Evolutionary conservation across 2,113 vertebrate genomes (phyloP).

Genomic region (Psittacula cyanocephala): DNA sequence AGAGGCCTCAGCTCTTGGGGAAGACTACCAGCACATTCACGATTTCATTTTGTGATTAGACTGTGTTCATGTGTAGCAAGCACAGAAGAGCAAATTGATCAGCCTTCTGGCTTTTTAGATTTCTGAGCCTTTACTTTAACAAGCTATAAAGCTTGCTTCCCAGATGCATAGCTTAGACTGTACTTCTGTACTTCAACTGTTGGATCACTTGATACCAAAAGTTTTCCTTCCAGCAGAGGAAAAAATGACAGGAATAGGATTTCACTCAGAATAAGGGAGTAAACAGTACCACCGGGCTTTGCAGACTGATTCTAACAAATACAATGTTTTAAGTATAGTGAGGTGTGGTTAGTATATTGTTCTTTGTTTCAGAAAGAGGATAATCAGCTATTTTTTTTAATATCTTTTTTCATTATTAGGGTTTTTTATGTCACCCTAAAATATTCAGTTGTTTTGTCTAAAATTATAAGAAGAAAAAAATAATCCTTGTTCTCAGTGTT

Average conservation of each 20-base stretch:
- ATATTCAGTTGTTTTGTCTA: not conserved
- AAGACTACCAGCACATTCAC: not conserved
- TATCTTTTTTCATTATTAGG: not conserved
- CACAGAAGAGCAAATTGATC: not conserved
- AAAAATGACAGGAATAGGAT: not conserved
- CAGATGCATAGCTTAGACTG: not conserved
- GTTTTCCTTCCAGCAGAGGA: not conserved
- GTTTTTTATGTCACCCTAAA: accelerated
- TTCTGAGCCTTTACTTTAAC: not conserved
- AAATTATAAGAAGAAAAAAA: not conserved
- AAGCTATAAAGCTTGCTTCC: not conserved
- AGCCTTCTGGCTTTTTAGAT: not conserved
- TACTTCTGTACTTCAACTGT: not conserved
- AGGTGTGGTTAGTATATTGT: not conserved
- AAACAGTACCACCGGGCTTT: not conserved
- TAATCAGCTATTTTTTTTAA: not conserved
- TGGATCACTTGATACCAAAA: not conserved
- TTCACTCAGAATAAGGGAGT: not conserved
- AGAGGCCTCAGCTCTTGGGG: accelerated
- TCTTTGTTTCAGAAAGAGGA: not conserved
- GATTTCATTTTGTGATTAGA: not conserved
- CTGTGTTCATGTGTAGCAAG: not conserved
- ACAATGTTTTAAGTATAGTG: not conserved
- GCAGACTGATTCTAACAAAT: not conserved
- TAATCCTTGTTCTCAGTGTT: not conserved